Percentiles rank a stretch among this genome's conserved stretches.
These are phyloP conservation scores for Platygyra sinensis DNA, from an alignment of 64 coral and sea anemone genomes.

Conservation along the genomic window DNA sequence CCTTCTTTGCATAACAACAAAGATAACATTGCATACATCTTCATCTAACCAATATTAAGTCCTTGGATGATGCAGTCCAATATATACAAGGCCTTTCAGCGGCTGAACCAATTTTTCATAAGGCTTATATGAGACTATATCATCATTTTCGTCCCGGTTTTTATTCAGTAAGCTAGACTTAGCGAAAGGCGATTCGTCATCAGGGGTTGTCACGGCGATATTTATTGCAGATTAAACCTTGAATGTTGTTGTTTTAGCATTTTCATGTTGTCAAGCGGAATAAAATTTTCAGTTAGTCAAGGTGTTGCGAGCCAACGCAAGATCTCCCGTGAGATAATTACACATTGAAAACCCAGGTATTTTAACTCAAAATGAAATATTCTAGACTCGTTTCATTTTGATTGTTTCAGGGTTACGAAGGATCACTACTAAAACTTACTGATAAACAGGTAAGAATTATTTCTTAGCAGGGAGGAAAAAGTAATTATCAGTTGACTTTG, in stretches of 20 bases:
- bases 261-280: background rate
- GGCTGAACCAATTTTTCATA: background rate
- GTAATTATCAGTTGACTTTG: background rate
- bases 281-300: background rate
- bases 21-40: background rate
- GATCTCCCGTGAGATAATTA: background rate
- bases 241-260: background rate
- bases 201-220: too few species aligned
- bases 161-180: too few species aligned
- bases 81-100: background rate
- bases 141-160: background rate
- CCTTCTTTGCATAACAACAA: slow-evolving; percentile 40
- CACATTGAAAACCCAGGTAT: background rate
- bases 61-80: background rate
- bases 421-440: slow-evolving; percentile 89
- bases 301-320: background rate
- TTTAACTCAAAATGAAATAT: background rate
- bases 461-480: slow-evolving; percentile 21
- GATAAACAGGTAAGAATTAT: slow-evolving; percentile 84
- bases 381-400: slow-evolving; percentile 3
- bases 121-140: background rate
- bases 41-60: background rate
- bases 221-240: too few species aligned
- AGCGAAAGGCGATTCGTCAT: too few species aligned
- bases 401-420: slow-evolving; percentile 88